These are phyloP conservation scores for Smutsia temminckii DNA, from an alignment of 2,797 vertebrate genomes.

Conservation along the genomic window DNA sequence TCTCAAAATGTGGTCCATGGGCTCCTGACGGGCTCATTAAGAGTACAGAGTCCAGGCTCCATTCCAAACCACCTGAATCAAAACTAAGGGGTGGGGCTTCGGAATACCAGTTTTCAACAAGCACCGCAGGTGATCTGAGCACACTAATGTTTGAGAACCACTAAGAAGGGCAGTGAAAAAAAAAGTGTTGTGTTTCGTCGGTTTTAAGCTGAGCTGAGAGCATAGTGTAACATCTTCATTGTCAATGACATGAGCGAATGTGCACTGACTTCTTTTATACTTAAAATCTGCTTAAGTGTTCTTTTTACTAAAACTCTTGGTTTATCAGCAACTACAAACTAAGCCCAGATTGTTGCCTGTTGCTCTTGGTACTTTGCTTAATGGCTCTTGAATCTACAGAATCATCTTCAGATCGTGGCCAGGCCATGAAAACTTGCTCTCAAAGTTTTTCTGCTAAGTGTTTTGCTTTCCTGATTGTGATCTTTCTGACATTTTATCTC, in stretches of 20 bases:
- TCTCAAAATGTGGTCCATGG: background rate
- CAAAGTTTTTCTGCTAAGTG: background rate
- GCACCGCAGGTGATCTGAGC: background rate
- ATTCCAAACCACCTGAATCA: background rate
- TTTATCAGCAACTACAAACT: background rate
- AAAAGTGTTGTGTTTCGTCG: background rate
- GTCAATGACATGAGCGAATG: background rate
- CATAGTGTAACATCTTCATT: background rate
- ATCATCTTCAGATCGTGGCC: background rate
- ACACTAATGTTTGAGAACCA: background rate
- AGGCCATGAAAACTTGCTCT: background rate
- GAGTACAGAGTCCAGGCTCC: background rate
- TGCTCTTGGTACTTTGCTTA: background rate
- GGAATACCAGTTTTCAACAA: background rate
- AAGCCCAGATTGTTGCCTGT: background rate
- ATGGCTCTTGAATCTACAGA: background rate
- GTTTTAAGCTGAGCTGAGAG: background rate
- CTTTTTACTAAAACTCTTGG: background rate
- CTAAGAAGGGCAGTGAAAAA: background rate
- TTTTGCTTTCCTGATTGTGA: background rate
- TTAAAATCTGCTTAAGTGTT: background rate
- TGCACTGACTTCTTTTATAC: constrained; percentile 18
- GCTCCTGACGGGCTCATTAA: background rate
- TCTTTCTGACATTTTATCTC: constrained; percentile 42
- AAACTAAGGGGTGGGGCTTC: background rate